Percentiles rank a stretch among this genome's conserved stretches.
Evolutionary conservation across 2,113 vertebrate species (phyloP).

Genomic region (Psophia crepitans): DNA sequence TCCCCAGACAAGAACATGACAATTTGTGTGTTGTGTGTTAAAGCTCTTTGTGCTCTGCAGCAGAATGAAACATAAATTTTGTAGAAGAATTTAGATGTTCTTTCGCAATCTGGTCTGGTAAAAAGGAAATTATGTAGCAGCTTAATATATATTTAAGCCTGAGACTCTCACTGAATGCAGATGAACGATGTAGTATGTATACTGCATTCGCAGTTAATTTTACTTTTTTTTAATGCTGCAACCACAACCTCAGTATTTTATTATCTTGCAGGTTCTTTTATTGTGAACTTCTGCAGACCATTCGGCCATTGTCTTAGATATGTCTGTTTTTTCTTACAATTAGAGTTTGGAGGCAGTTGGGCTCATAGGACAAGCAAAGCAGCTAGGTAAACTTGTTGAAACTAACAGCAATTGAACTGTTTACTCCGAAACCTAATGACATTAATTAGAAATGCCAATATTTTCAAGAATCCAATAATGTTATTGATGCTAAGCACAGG

Average conservation of each 20-base stretch:
- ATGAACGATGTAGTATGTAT: neutral
- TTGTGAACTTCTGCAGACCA: neutral
- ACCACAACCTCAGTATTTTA: neutral
- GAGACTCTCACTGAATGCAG: neutral
- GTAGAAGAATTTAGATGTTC: neutral
- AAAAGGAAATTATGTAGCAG: neutral
- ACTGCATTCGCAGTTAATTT: neutral
- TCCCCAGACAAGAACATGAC: conserved; percentile 28
- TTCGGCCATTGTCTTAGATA: neutral
- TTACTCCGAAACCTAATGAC: neutral
- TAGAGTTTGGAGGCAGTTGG: neutral
- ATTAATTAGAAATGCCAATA: neutral
- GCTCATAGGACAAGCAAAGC: neutral
- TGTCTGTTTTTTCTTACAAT: neutral
- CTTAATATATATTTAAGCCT: neutral
- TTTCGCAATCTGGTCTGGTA: neutral
- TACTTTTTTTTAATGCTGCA: neutral
- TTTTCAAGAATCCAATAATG: neutral
- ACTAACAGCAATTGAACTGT: neutral
- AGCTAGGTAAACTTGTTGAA: neutral
- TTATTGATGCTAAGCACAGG: neutral
- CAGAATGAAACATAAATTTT: conserved; percentile 17
- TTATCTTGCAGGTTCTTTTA: neutral
- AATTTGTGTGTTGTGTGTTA: conserved; percentile 11
- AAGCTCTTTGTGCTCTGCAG: neutral